Base-by-base conservation (phyloP, 2,888 invertebrate genomes). In the Embidobia sp. region DNA sequence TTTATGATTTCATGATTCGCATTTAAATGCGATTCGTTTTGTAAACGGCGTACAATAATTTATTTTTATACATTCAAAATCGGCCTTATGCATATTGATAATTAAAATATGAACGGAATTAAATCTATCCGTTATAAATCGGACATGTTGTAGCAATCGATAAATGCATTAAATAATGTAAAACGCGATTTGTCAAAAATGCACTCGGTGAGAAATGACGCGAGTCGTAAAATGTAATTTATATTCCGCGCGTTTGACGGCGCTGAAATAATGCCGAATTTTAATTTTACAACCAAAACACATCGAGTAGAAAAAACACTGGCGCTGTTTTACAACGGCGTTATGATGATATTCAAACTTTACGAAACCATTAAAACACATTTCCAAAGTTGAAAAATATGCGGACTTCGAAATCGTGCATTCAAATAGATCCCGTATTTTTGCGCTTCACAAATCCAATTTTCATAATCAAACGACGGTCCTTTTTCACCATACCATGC, bases 291-390 rank as follows among this genome's bases (percentile, higher is more conserved):
- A 4, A 22, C 6, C 22, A 22, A 22, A 22, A 4, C 6, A 22
- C 22, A 6, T 22, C 3, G 6, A 22, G 22, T 22, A 3, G 22
- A 22, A 6, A 22, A 22, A 22, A n/a, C n/a, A n/a, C n/a, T 22
- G 6, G 22, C 6, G 22, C 18, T 18, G 8, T 18, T 64, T 55
- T 55, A 19, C 46, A 48, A 51, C 10, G 18, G 31, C 18, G 44
- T 35, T 29, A 37, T 53, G 29, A 55, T 67, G n/a, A 37, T n/a
- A 15, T 55, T 37, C 46, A 51, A 69, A 61, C 22, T 46, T 55
- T 11, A 29, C 31, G 11, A 55, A 72, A 63, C 46, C 44, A 55
- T 63, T 48, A 55, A 63, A 55, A 72, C 37, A 42, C 48, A 22
- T 44, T 70, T 51, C 8, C 19, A 44, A 42, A 69, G 44, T 70